phyloP scores from a whole-genome alignment of 23 tunicate species.

The Diplosoma virens region DNA sequence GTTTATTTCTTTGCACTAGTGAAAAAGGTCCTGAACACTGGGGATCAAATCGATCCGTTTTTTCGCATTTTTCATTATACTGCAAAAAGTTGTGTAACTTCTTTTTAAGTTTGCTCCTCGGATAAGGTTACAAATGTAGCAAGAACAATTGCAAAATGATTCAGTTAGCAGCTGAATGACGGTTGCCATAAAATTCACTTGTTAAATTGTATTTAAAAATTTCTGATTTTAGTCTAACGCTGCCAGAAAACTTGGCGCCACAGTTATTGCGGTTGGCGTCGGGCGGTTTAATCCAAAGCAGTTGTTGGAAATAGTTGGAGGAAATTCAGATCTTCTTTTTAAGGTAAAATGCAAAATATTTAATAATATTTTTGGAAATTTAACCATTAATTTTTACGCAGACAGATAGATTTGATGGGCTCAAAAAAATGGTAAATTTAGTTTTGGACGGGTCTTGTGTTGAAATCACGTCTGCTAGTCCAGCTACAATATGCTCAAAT shows the following conservation, averaged over 20 bases:
- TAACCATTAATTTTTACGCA: neutral
- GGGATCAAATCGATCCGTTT: no score
- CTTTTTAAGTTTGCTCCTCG: no score
- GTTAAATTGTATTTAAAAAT: no score
- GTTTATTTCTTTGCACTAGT: no score
- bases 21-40: no score
- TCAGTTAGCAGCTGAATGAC: no score
- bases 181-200: no score
- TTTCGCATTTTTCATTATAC: no score
- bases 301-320: slow-evolving; percentile 59
- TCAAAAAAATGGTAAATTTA: slow-evolving; percentile 46
- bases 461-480: slow-evolving; percentile 59
- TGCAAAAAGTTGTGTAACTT: no score
- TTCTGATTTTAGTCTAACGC: slow-evolving; percentile 44
- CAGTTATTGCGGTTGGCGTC: slow-evolving; percentile 66
- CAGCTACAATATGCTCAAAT: slow-evolving; percentile 53
- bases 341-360: slow-evolving; percentile 25
- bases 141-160: no score
- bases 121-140: no score
- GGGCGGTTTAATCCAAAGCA: slow-evolving; percentile 56
- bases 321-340: slow-evolving; percentile 35
- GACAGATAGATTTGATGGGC: slow-evolving; percentile 61
- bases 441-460: slow-evolving; percentile 73
- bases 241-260: slow-evolving; percentile 60
- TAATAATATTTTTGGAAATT: neutral